Base-by-base conservation (phyloP, 2,797 vertebrate genomes). In the Centropyge bicolor region DNA sequence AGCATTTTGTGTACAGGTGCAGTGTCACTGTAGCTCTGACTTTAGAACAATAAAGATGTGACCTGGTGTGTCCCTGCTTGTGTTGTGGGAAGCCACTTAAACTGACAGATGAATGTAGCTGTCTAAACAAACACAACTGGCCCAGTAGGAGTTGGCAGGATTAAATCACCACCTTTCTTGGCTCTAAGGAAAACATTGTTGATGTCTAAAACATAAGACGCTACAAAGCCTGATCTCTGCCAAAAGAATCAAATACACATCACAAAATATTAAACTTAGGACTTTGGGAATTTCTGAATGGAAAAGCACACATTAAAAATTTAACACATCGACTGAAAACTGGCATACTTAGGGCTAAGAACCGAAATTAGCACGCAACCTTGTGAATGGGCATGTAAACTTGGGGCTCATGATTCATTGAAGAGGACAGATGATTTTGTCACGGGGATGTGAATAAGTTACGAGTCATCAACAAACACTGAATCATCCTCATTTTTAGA, bases 401-500 rank as follows among this genome's bases (percentile, higher is more conserved):
- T 12, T 31, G 3, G 3, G 5, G 20, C 56, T 70, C 6, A 27
- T 55, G 49, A 67, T 51, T 68, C 31, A 74, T 40, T 40, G 45
- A 16, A 35, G 19, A 27, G n/a, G 46, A 55, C 43, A 59, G 9
- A 45, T 52, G 19, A 22, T 48, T 59, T 61, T 12, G 20, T 70
- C 45, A 78, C 19, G 48, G 46, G 9, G 55, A 82, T 72, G 64
- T 79, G 14, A 43, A 45, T 63, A 57, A 49, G 13, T 45, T 49
- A 24, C 24, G n/a, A 76, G 17, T 79, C 35, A 51, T 51, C 27
- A 62, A 38, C 54, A 70, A 73, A 67, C 54, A 59, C 17, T 76
- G 46, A 73, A 41, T 78, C 66, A 63, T 54, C 36, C 27, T 67
- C 4, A 27, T 46, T 69, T 83, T 55, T 60, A 36, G 38, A 80